Evolutionary conservation across 2,797 vertebrate species (phyloP).

Genomic region (Onychomys torridus): DNA sequence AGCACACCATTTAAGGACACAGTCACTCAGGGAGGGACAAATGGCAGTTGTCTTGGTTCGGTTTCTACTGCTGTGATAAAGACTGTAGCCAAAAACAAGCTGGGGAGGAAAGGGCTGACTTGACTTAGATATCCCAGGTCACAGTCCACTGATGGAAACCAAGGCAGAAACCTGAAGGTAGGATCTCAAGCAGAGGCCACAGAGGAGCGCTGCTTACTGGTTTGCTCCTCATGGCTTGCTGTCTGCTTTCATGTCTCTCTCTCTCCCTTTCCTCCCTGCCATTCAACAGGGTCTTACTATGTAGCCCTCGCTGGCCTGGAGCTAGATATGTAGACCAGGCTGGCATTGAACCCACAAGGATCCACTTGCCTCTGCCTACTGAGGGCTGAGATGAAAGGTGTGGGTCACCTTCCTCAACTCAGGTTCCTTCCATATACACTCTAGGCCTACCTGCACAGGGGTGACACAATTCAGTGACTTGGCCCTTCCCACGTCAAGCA

Average conservation of each 20-base stretch:
- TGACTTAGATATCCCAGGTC: background rate
- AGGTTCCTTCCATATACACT: background rate
- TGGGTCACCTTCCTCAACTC: background rate
- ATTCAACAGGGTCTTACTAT: background rate
- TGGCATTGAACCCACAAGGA: background rate
- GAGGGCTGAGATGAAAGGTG: background rate
- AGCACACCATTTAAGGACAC: background rate
- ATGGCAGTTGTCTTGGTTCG: background rate
- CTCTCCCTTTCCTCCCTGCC: accelerated
- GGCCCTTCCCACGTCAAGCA: background rate
- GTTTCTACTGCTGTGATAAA: background rate
- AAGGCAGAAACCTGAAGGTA: background rate
- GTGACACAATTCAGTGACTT: background rate
- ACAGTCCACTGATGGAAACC: too few relatives aligned
- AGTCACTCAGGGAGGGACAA: background rate
- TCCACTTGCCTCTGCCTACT: background rate
- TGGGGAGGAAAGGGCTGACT: too few relatives aligned
- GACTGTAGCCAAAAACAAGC: background rate
- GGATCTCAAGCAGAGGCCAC: background rate
- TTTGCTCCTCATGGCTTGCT: background rate
- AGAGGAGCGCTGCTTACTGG: background rate
- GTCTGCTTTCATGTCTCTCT: background rate
- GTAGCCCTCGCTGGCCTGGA: background rate
- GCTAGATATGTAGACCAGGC: background rate
- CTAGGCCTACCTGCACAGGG: too few relatives aligned